phyloP scores from a whole-genome alignment of 2,113 vertebrate genomes.

The Tetrao urogallus region DNA sequence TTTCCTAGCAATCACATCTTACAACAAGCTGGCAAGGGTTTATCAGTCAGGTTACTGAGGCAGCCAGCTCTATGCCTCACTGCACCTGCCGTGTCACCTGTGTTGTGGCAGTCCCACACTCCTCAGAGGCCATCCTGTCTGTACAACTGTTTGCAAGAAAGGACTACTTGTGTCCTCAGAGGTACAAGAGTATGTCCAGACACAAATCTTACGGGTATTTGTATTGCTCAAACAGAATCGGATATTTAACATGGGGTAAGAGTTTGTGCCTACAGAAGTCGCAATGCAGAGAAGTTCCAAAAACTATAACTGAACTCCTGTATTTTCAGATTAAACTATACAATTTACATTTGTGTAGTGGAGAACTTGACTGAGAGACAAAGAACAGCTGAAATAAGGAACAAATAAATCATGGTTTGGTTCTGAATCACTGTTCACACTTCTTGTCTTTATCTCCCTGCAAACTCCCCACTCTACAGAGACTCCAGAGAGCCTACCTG shows the following conservation, averaged over 20 bases:
- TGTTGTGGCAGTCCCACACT: background rate
- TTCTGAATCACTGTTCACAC: background rate
- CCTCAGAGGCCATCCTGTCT: background rate
- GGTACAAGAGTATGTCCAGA: background rate
- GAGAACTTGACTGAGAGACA: background rate
- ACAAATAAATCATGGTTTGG: background rate
- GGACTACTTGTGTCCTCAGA: background rate
- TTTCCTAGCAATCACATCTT: constrained; percentile 23
- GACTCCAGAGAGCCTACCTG: background rate
- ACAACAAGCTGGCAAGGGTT: background rate
- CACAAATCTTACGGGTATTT: background rate
- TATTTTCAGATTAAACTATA: background rate
- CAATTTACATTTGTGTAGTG: background rate
- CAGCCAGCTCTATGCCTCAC: background rate
- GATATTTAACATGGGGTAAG: background rate
- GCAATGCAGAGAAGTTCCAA: background rate
- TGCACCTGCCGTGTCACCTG: background rate
- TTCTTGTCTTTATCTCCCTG: background rate
- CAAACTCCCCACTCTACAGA: fast-evolving
- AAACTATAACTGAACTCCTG: background rate
- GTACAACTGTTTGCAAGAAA: background rate
- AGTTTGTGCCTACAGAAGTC: background rate
- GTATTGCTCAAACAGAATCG: background rate
- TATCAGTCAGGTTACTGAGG: background rate
- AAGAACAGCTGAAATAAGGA: background rate